Evolutionary conservation across 2,113 vertebrate species (phyloP).

Genomic region (Carassius carassius): DNA sequence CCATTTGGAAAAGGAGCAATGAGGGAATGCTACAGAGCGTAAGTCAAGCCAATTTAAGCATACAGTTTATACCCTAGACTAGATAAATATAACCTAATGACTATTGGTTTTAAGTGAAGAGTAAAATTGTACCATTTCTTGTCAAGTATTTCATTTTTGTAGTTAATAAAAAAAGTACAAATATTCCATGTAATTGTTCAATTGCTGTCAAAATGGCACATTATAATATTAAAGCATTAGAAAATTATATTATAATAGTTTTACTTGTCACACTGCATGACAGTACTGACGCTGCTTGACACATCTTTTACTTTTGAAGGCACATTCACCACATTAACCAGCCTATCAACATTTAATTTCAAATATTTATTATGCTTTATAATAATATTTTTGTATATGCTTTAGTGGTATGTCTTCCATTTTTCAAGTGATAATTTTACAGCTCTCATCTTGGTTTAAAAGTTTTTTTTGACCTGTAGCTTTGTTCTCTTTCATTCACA

Average conservation of each 20-base stretch:
- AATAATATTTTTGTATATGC: too few species aligned
- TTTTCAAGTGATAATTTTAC: too few species aligned
- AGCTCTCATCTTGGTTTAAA: background rate
- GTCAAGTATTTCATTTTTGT: too few species aligned
- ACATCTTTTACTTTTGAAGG: background rate
- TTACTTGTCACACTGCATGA: too few species aligned
- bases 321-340: background rate
- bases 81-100: too few species aligned
- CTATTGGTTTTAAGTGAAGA: too few species aligned
- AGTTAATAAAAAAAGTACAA: too few species aligned
- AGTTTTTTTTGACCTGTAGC: background rate
- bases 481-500: constrained; percentile 60
- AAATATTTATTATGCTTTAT: background rate
- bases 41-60: constrained; percentile 68
- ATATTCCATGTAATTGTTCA: too few species aligned
- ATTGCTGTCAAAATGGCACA: background rate
- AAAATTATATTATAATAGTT: background rate
- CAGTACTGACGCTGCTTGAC: background rate
- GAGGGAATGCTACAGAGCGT: constrained; percentile 97
- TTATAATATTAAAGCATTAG: background rate
- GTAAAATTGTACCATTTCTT: background rate
- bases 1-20: constrained; percentile 95
- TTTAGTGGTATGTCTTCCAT: background rate
- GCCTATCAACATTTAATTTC: background rate
- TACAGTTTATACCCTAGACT: background rate